Percentiles rank a stretch among this genome's conserved stretches.
Conservation (phyloP, 2,888 invertebrate species). For the Heliconius erato region DNA sequence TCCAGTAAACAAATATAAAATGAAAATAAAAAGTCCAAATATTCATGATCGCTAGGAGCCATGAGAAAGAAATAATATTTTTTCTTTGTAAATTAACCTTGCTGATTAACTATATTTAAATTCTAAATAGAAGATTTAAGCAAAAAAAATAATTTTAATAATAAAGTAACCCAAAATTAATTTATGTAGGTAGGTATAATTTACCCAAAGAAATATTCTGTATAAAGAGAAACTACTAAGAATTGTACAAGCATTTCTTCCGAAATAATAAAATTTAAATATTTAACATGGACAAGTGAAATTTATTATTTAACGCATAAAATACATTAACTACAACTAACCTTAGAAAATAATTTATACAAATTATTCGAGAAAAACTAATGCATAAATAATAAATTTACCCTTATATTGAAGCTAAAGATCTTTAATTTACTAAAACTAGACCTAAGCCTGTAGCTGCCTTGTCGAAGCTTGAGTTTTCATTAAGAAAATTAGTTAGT, state of each 20-base stretch:
- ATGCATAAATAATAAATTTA: not conserved
- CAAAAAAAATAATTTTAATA: too few relatives aligned
- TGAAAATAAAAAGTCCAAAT: too few relatives aligned
- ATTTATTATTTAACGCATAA: not conserved
- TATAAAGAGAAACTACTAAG: not conserved
- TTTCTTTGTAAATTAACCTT: not conserved
- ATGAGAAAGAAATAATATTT: not conserved
- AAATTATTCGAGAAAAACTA: constrained; percentile 19
- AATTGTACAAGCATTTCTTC: not conserved
- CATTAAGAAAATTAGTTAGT: constrained; percentile 53
- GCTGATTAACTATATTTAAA: not conserved
- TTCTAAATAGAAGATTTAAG: not conserved
- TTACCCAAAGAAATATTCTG: not conserved
- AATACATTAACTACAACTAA: not conserved
- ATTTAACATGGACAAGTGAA: not conserved
- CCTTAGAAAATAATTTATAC: constrained; percentile 6
- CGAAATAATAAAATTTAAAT: not conserved
- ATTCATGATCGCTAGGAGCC: not conserved
- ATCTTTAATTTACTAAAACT: not conserved
- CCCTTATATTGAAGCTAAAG: not conserved
- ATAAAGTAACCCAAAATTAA: not conserved
- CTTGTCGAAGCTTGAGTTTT: constrained; percentile 43
- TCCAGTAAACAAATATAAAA: too few relatives aligned
- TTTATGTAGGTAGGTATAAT: not conserved
- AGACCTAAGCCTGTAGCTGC: constrained; percentile 13